Conservation (phyloP, 2,888 invertebrate species). For the Lycia hirtaria region DNA sequence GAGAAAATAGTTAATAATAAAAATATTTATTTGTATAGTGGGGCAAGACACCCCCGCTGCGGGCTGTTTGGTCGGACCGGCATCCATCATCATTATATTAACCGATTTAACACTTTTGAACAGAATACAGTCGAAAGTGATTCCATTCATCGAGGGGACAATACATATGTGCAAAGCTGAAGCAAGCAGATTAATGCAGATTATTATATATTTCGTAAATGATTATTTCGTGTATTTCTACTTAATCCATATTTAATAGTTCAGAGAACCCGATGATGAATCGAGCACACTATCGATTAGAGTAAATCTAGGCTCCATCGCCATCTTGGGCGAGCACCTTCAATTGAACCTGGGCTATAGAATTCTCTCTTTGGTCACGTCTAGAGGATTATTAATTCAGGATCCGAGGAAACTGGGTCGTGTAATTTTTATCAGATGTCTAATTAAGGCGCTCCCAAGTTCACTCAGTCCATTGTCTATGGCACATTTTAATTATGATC, state of each 20-base stretch:
- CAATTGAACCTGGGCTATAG: slow-evolving; percentile 63
- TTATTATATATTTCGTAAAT: slow-evolving; percentile 47
- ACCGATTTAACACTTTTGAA: slow-evolving; percentile 86
- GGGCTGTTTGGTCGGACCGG: slow-evolving; percentile 80
- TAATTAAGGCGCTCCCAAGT: slow-evolving; percentile 57
- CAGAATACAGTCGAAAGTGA: slow-evolving; percentile 76
- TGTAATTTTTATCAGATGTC: slow-evolving; percentile 59
- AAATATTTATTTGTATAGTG: slow-evolving; percentile 85
- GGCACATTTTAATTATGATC: slow-evolving; percentile 52
- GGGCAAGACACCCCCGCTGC: slow-evolving; percentile 85
- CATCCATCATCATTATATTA: slow-evolving; percentile 86
- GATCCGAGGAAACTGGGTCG: slow-evolving; percentile 63
- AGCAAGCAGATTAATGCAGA: slow-evolving; percentile 38
- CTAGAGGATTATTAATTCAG: slow-evolving; percentile 65
- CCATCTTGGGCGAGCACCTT: slow-evolving; percentile 64
- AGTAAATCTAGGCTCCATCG: slow-evolving; percentile 58
- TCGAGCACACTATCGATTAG: slow-evolving; percentile 52
- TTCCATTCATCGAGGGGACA: slow-evolving; percentile 53
- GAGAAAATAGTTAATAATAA: slow-evolving; percentile 80
- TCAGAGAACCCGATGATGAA: slow-evolving; percentile 48
- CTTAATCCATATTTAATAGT: slow-evolving; percentile 45
- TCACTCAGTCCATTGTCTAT: slow-evolving; percentile 44
- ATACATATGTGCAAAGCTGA: slow-evolving; percentile 49
- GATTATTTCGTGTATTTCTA: slow-evolving; percentile 48
- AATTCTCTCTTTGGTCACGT: slow-evolving; percentile 67